Conservation (phyloP, 2,888 invertebrate genomes). For the Tenthredo mesomela region DNA sequence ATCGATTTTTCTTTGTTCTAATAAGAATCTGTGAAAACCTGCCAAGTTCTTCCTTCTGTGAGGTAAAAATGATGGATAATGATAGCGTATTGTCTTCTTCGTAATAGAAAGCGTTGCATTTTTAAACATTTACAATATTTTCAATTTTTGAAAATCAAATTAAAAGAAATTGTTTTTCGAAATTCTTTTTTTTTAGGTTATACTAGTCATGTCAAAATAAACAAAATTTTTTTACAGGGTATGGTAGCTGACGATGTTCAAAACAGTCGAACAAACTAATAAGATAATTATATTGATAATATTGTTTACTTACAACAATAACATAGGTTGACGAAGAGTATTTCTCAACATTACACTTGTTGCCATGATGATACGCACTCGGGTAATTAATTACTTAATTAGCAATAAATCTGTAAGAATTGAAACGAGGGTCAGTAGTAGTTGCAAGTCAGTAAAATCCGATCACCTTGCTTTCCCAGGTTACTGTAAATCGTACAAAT, state of each 20-base stretch:
- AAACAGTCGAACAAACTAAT: not conserved
- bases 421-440: not conserved
- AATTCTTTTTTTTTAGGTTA: too few relatives aligned
- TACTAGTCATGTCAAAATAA: too few relatives aligned
- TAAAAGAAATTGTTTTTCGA: too few relatives aligned
- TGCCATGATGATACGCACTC: constrained; percentile 13
- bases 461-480: not conserved
- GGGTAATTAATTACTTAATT: not conserved
- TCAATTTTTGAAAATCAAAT: too few relatives aligned
- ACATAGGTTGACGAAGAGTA: constrained; percentile 19
- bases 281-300: not conserved
- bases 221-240: not conserved
- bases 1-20: constrained; percentile 12
- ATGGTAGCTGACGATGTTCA: not conserved
- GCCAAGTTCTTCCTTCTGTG: constrained; percentile 2
- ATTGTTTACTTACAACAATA: constrained; percentile 14
- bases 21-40: constrained; percentile 25
- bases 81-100: not conserved
- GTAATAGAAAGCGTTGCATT: not conserved
- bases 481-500: not conserved
- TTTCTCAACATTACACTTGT: constrained; percentile 20
- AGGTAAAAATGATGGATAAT: not conserved
- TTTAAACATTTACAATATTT: not conserved
- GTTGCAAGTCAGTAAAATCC: not conserved
- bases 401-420: not conserved